These are phyloP conservation scores for Polypedilum pembai DNA, from an alignment of 1,140 invertebrate genomes.

Conservation along the genomic window DNA sequence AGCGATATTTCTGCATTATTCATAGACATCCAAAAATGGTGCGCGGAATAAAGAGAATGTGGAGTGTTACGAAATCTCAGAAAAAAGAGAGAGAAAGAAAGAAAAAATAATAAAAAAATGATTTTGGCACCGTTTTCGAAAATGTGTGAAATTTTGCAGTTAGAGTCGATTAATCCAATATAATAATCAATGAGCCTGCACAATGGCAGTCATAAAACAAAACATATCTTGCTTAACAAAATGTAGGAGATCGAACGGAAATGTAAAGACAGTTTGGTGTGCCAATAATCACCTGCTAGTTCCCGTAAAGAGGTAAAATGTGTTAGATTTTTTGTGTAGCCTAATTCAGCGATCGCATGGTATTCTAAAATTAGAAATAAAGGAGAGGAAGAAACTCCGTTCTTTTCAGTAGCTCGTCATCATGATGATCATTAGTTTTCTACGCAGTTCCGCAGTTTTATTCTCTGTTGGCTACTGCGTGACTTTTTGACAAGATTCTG, in stretches of 20 bases:
- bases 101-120: too few species aligned
- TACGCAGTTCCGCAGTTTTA: neutral
- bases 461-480: neutral
- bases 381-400: neutral
- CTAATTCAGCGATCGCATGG: neutral
- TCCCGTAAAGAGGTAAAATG: neutral
- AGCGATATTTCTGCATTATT: neutral
- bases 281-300: conserved; percentile 11
- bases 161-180: neutral
- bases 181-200: too few species aligned
- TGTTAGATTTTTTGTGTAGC: neutral
- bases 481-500: neutral
- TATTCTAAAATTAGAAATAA: neutral
- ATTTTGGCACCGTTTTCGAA: neutral
- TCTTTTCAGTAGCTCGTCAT: neutral
- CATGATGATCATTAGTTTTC: neutral
- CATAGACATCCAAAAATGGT: conserved; percentile 4
- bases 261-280: neutral
- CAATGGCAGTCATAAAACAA: too few species aligned
- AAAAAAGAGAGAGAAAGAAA: neutral
- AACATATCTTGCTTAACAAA: too few species aligned
- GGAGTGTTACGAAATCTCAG: neutral
- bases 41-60: neutral
- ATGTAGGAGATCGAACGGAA: neutral
- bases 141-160: conserved; percentile 13